Evolutionary conservation across 2,888 invertebrate species (phyloP).

Genomic region (Pseudococcus longispinus): DNA sequence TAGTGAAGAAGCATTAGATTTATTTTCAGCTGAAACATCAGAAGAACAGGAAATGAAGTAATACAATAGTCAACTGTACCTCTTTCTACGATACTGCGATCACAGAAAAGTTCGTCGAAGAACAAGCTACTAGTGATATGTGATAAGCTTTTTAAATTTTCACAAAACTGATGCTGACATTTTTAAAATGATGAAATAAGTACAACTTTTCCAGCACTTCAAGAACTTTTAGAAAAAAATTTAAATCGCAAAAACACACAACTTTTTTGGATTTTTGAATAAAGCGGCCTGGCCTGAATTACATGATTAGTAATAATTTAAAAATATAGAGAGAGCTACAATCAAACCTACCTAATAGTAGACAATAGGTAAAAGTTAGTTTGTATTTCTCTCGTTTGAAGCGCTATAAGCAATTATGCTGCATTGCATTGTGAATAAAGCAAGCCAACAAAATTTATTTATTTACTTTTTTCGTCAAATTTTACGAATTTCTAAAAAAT

Average conservation of each 20-base stretch:
- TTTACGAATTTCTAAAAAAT: neutral
- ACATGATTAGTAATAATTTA: neutral
- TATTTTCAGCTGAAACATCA: neutral
- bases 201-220: neutral
- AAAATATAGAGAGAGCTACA: neutral
- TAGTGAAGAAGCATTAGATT: neutral
- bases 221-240: neutral
- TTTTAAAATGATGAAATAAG: neutral
- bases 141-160: neutral
- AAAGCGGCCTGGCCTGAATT: neutral
- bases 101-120: neutral
- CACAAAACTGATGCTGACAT: neutral
- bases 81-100: neutral
- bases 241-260: neutral
- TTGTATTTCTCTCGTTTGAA: neutral
- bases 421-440: neutral
- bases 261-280: neutral
- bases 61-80: neutral
- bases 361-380: neutral
- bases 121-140: neutral
- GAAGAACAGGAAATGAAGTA: neutral
- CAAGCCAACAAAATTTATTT: slow-evolving; percentile 2
- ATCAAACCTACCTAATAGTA: neutral
- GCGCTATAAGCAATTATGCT: neutral
- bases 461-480: neutral